Conservation (phyloP, 2,888 invertebrate species). For the Oscheius sp. region DNA sequence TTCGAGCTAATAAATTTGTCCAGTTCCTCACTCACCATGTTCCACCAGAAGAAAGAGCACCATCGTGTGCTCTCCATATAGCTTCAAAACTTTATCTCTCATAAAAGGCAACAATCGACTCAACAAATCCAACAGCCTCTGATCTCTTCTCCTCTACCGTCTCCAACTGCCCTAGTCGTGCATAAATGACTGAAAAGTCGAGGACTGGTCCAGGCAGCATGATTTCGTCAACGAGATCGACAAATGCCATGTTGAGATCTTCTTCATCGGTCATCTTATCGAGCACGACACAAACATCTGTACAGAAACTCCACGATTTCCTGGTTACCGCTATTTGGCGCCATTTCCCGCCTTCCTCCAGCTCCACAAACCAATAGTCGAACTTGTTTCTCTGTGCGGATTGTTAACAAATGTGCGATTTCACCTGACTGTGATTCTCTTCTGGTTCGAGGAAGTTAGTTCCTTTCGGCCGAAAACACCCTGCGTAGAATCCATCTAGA, state of each 20-base stretch:
- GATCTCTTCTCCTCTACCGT: conserved; percentile 2
- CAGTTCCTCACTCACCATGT: too few relatives aligned
- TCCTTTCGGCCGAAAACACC: background rate
- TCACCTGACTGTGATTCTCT: too few relatives aligned
- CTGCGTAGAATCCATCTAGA: background rate
- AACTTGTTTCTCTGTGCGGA: background rate
- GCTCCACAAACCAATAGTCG: conserved; percentile 2
- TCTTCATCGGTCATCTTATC: conserved; percentile 4
- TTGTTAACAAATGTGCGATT: too few relatives aligned
- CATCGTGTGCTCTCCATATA: too few relatives aligned
- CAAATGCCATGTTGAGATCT: conserved; percentile 2
- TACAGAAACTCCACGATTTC: conserved; percentile 14
- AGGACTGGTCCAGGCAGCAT: background rate
- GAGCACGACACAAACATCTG: conserved; percentile 8
- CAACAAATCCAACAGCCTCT: background rate
- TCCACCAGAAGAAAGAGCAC: too few relatives aligned
- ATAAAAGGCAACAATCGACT: background rate
- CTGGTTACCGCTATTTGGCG: background rate
- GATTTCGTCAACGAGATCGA: background rate
- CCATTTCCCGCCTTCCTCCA: background rate
- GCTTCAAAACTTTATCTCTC: conserved; percentile 84
- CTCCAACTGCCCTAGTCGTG: background rate
- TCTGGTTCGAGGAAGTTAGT: background rate
- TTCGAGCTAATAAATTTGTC: too few relatives aligned
- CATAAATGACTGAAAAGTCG: conserved; percentile 3